These are phyloP conservation scores for Odontamblyopus rebecca DNA, from an alignment of 2,797 vertebrate species.

Conservation along the genomic window DNA sequence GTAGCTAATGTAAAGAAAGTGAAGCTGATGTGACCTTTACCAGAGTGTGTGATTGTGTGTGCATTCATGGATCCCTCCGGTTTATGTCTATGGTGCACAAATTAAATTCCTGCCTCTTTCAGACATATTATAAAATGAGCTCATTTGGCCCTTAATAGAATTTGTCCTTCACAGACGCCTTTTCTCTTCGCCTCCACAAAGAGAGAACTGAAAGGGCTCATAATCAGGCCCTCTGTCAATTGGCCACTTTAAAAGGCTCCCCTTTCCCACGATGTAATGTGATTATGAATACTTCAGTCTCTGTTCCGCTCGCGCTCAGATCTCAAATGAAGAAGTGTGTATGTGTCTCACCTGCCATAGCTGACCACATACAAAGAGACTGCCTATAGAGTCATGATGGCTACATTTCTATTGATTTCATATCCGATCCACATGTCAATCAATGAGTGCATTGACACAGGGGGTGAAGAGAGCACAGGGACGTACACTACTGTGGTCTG, in stretches of 20 bases:
- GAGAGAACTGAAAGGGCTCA: slow-evolving; percentile 71
- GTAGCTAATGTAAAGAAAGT: slow-evolving; percentile 16
- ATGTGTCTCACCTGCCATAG: slow-evolving; percentile 58
- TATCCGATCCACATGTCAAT: slow-evolving; percentile 67
- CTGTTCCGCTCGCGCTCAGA: slow-evolving; percentile 65
- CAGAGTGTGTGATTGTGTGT: slow-evolving; percentile 26
- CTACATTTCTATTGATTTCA: slow-evolving; percentile 69
- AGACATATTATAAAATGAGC: slow-evolving; percentile 79
- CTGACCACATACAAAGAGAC: slow-evolving; percentile 67
- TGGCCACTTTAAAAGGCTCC: slow-evolving; percentile 78
- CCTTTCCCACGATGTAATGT: slow-evolving; percentile 77
- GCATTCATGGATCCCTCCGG: not conserved
- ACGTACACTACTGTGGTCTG: slow-evolving; percentile 6
- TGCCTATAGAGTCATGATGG: slow-evolving; percentile 51
- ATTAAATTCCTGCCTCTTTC: slow-evolving; percentile 80
- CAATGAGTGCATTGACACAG: slow-evolving; percentile 59
- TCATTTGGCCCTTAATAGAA: slow-evolving; percentile 79
- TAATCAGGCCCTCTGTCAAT: slow-evolving; percentile 80
- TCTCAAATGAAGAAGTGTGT: slow-evolving; percentile 41
- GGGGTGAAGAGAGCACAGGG: slow-evolving; percentile 41
- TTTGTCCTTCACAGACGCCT: slow-evolving; percentile 78
- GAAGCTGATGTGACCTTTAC: slow-evolving; percentile 2
- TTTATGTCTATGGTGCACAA: slow-evolving; percentile 46
- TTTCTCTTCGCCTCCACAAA: slow-evolving; percentile 67
- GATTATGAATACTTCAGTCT: slow-evolving; percentile 84